A percentile compares a stretch with the other conserved stretches of the same genome.
Conservation (phyloP, 2,797 vertebrate genomes). For the Orientallactaga sibirica region DNA sequence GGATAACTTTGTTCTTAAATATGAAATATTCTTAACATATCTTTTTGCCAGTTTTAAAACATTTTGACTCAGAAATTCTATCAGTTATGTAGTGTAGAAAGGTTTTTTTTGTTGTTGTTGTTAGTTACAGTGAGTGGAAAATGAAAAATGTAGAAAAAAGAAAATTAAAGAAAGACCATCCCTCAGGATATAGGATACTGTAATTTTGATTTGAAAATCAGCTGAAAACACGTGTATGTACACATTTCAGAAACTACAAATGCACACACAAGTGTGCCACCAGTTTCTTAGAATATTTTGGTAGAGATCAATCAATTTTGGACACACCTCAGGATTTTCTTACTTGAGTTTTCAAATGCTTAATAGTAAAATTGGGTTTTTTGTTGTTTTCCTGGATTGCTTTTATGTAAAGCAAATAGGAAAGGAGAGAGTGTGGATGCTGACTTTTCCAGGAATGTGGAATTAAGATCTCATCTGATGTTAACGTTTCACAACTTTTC, state of each 20-base stretch:
- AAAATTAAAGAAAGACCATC: not conserved
- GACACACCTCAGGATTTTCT: not conserved
- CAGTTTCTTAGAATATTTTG: not conserved
- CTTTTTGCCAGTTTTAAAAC: not conserved
- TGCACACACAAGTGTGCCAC: not conserved
- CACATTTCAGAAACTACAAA: conserved; percentile 56
- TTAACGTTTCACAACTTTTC: not conserved
- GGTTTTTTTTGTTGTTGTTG: not conserved
- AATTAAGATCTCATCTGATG: not conserved
- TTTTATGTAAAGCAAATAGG: conserved; percentile 6
- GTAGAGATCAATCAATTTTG: not conserved
- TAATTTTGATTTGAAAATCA: conserved; percentile 57
- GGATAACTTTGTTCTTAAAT: conserved; percentile 11
- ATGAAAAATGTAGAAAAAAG: conserved; percentile 6
- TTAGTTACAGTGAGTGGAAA: not conserved
- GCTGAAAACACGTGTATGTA: conserved; percentile 2
- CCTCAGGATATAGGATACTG: not conserved
- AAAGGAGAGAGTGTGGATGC: not conserved
- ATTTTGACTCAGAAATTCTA: not conserved
- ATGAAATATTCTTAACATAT: conserved; percentile 9
- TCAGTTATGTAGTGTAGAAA: not conserved
- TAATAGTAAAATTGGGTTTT: not conserved
- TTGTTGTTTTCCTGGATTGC: not conserved
- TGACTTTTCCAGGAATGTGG: not conserved
- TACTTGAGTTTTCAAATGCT: conserved; percentile 22